Base-by-base conservation (phyloP, 2,113 vertebrate species). In the Oncorhynchus gorbuscha region DNA sequence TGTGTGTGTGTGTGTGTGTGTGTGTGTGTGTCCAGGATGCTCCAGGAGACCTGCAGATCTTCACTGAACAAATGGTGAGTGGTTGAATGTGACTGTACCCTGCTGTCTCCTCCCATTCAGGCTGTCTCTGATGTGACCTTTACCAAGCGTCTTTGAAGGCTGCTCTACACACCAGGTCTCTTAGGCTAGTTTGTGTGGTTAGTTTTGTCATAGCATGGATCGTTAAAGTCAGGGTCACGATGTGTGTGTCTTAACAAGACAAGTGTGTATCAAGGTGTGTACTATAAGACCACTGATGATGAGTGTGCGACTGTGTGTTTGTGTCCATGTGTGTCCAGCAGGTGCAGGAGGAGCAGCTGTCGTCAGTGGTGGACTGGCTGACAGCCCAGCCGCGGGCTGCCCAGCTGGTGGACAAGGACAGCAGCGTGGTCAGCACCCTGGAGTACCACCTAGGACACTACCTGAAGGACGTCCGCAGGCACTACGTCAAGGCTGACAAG, bases 11-110 rank as follows among this genome's bases (percentile, higher is more conserved):
- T 66, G 6, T 70, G 12, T 39, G 35, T 39, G 35, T 39, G 35
- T 66, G 6, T 70, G 12, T 77, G 14, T 79, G 22, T 80, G 20
- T 70, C 79, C 89, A 98, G 97, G 96, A 96, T 3, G 94, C 96
- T 0, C 95, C 95, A 35, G 92, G 93, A 22, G 95, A 97, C 80
- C 93, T 98, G 87, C 94, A 97, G 64, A 96, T 99, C 87, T 99
- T 99, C 91, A 97, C 96, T 0, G 97, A 99, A 79, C 97, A 99
- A 90, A 99, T 99, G 98, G 98, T 99, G 90, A 94, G 89, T 80
- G 20, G 9, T 4, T 64, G 8, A 39, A 71, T 1, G 61, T 22
- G 9, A 11, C 13, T 18, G 9, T 12, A n/a, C 12, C 30, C 20
- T 55, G 12, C 9, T 12, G 11, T 39, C 26, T 4, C 22, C 65